phyloP scores from a whole-genome alignment of 2,797 vertebrate species.

The Paedocypris micromegethes region DNA sequence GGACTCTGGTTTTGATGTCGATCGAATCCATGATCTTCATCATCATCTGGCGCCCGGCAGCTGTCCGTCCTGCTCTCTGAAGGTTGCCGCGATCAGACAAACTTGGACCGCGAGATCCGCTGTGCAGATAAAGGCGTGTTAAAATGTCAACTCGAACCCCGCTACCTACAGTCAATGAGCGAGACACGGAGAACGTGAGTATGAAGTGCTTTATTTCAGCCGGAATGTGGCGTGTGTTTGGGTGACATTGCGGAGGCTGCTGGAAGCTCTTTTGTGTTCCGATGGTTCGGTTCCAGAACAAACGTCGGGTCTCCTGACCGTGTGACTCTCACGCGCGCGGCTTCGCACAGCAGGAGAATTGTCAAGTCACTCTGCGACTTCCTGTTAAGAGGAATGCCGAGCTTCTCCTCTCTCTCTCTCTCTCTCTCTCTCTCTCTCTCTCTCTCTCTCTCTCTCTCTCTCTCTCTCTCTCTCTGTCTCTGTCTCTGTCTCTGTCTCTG shows the following conservation, averaged over 20 bases:
- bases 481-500: too few relatives aligned
- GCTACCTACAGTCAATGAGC: constrained; percentile 84
- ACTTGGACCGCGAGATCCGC: constrained; percentile 34
- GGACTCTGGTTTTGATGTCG: constrained; percentile 44
- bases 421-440: background rate
- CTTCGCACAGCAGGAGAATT: background rate
- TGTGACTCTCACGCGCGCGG: constrained; percentile 14
- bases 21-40: constrained; percentile 45
- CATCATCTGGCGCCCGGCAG: constrained; percentile 34
- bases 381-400: constrained; percentile 4
- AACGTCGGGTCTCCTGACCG: background rate
- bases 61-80: constrained; percentile 41
- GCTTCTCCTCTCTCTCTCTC: background rate
- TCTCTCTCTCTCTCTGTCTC: too few relatives aligned
- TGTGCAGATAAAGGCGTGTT: constrained; percentile 42
- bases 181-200: constrained; percentile 87
- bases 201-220: background rate
- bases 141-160: constrained; percentile 88
- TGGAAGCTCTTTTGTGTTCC: background rate
- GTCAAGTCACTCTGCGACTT: constrained; percentile 21
- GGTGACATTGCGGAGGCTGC: too few relatives aligned
- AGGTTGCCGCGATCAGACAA: constrained; percentile 33
- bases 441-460: too few relatives aligned
- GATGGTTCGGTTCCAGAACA: background rate
- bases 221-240: too few relatives aligned